A percentile compares a stretch with the other conserved stretches of the same genome.
phyloP scores from a whole-genome alignment of 2,113 vertebrate species.

The Bos indicus region DNA sequence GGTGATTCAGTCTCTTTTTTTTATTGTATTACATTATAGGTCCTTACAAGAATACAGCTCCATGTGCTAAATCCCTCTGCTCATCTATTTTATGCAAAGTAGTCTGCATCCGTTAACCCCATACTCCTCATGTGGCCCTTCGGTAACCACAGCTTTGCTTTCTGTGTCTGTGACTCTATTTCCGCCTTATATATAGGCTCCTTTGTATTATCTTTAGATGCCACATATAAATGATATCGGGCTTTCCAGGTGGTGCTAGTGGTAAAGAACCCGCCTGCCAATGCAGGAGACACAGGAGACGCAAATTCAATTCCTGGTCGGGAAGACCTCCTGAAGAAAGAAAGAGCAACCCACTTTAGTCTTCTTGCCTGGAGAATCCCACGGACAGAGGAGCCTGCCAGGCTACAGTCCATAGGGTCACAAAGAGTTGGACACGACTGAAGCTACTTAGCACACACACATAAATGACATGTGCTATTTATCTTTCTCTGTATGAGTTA shows the following conservation, averaged over 20 bases:
- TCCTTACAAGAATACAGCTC: too few relatives aligned
- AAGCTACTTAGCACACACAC: not conserved
- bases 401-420: not conserved
- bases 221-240: not conserved
- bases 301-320: not conserved
- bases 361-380: not conserved
- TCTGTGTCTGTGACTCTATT: not conserved
- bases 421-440: not conserved
- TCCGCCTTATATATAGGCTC: not conserved
- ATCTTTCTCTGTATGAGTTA: not conserved
- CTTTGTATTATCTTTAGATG: not conserved
- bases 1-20: not conserved
- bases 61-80: not conserved
- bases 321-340: not conserved
- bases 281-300: not conserved
- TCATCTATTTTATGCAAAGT: not conserved
- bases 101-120: not conserved
- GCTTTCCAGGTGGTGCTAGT: not conserved
- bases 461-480: not conserved
- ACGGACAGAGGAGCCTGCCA: not conserved
- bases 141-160: not conserved
- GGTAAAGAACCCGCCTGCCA: not conserved
- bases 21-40: not conserved
- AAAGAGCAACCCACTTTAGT: not conserved
- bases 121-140: not conserved